Base-by-base conservation (phyloP, 2,888 invertebrate genomes). In the Globia sparganii region DNA sequence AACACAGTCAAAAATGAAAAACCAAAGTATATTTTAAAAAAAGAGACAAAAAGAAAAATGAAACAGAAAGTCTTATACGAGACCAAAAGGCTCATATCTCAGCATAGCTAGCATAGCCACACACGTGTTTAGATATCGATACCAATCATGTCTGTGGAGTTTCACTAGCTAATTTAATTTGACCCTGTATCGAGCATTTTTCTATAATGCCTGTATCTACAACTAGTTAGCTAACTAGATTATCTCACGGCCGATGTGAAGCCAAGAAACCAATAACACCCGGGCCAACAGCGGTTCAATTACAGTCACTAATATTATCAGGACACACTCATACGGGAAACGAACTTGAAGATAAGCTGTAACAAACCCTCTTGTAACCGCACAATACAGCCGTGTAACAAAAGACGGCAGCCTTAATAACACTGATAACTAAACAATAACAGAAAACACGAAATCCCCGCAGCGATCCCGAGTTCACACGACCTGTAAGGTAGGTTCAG, bases 321-420 rank as follows among this genome's bases (percentile, higher is more conserved):
- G 59, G 9, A 31, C 43, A 70, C 15, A 59, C 15, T 28, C 71
- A 73, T 49, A 70, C 43, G 58, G 28, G 66, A 66, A 76, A 64
- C 62, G 11, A 31, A 69, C 40, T 31, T 31, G 34, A 49, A 82
- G 78, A 86, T 82, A 84, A 82, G 86, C 72, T 18, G 67, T 53
- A 64, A 70, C 84, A 62, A 75, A 62, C 58, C 58, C 61, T 62
- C 58, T 59, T 37, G 69, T 75, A 85, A 70, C 62, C 31, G 43
- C 68, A 78, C 77, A 80, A 78, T 40, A 81, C 67, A 37, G 11
- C 31, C 31, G 61, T 18, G 61, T 11, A 75, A 85, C 82, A 83
- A 83, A 86, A 83, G 86, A 75, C 65, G n/a, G 11, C 25, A 59
- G 28, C 84, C 86, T 80, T 86, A 76, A 86, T 83, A 83, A 86